phyloP scores from a whole-genome alignment of 2,113 vertebrate genomes.

The Meleagris gallopavo region DNA sequence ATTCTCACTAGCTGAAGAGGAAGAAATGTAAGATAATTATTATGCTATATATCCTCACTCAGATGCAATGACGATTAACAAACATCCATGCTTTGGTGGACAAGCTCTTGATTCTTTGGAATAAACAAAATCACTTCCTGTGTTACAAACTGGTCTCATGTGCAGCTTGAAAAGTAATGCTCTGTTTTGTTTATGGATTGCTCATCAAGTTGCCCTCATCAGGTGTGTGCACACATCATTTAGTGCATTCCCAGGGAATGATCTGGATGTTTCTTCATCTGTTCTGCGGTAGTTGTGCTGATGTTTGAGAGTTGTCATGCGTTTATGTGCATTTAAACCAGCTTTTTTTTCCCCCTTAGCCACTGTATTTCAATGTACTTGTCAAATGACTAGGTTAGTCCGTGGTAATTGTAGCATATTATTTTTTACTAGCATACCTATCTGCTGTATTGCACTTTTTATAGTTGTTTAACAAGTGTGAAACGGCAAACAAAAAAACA shows the following conservation, averaged over 20 bases:
- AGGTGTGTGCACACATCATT: not conserved
- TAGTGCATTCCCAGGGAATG: not conserved
- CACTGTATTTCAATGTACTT: not conserved
- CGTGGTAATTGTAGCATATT: not conserved
- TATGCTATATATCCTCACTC: not conserved
- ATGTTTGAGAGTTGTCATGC: not conserved
- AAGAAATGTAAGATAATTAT: not conserved
- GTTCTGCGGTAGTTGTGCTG: not conserved
- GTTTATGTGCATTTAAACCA: not conserved
- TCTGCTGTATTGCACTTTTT: not conserved
- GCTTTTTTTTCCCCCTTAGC: not conserved
- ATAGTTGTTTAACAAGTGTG: not conserved
- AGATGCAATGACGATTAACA: not conserved
- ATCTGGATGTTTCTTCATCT: not conserved
- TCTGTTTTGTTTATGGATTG: not conserved
- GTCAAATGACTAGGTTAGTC: not conserved
- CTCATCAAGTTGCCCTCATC: not conserved
- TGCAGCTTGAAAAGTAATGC: not conserved
- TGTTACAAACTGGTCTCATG: not conserved
- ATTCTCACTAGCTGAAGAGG: not conserved
- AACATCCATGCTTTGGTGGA: not conserved
- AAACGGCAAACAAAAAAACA: not conserved
- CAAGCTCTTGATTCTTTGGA: not conserved
- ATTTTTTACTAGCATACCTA: not conserved
- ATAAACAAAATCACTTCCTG: not conserved